Base-by-base conservation (phyloP, 2,797 vertebrate genomes). In the Enteromius viviparus region DNA sequence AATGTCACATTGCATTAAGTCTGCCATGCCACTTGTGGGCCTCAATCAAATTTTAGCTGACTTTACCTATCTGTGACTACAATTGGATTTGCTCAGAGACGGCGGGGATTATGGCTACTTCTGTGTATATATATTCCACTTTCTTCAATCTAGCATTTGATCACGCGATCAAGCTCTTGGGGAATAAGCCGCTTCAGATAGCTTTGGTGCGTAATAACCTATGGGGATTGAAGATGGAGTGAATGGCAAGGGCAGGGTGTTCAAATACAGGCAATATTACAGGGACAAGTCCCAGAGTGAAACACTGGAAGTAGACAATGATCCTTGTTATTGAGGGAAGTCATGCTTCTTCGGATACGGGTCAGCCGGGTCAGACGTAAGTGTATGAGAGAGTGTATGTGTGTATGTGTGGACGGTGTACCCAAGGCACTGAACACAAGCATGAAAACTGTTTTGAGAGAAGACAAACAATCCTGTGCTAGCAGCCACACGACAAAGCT, bases 41-140 rank as follows among this genome's bases (percentile, higher is more conserved):
- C 91, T 91, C 91, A 88, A 91, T 93, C 89, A 90, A 90, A 92
- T 87, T 70, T 88, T 87, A 88, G 87, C 89, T 80, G 83, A 91
- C 88, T 87, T 65, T 84, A 80, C 81, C 74, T 85, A 77, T 91
- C 90, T 84, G 83, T 55, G 60, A 40, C 72, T 89, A 85, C 90
- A 93, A 94, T 92, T 93, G 88, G 89, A 94, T 92, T 92, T 91
- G 84, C 86, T 76, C 85, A 70, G 58, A 80, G 83, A 68, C 88
- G 88, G 89, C 85, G 66, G 87, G 84, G 88, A 92, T 93, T 91
- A 89, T 89, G 90, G 86, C 87, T 84, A 88, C 88, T 89, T 89
- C 87, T 85, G 77, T 85, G 88, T 90, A 89, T 88, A 90, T 87
- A 86, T 83, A 88, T 87, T 68, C 84, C 72, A 82, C 76, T 85